Conservation (phyloP, 1,140 invertebrate genomes). For the Brachionus plicatilis region DNA sequence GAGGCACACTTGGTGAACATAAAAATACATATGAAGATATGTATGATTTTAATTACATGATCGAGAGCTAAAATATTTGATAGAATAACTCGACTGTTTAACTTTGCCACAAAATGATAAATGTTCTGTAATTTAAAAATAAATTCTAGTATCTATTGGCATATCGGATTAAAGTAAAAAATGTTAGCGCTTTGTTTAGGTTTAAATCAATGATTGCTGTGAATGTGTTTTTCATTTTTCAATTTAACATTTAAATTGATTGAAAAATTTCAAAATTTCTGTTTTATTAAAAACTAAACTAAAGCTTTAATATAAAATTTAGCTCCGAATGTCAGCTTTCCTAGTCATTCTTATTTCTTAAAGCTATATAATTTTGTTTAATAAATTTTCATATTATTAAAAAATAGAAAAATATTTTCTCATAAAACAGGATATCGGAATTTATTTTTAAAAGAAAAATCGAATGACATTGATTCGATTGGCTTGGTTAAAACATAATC, state of each 20-base stretch:
- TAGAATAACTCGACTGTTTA: neutral
- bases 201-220: neutral
- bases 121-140: neutral
- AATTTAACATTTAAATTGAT: neutral
- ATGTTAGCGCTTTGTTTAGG: neutral
- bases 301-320: neutral
- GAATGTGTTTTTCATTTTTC: neutral
- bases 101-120: neutral
- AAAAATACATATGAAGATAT: neutral
- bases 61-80: neutral
- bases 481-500: neutral
- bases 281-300: neutral
- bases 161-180: neutral
- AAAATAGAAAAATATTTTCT: neutral
- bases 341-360: neutral
- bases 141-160: neutral
- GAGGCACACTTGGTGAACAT: neutral
- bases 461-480: neutral
- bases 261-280: neutral
- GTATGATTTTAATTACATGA: neutral
- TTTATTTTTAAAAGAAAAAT: neutral
- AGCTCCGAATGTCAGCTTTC: neutral
- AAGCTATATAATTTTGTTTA: neutral
- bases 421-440: neutral
- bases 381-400: neutral